phyloP scores from a whole-genome alignment of 64 coral and sea anemone species.

The Pachyseris speciosa region DNA sequence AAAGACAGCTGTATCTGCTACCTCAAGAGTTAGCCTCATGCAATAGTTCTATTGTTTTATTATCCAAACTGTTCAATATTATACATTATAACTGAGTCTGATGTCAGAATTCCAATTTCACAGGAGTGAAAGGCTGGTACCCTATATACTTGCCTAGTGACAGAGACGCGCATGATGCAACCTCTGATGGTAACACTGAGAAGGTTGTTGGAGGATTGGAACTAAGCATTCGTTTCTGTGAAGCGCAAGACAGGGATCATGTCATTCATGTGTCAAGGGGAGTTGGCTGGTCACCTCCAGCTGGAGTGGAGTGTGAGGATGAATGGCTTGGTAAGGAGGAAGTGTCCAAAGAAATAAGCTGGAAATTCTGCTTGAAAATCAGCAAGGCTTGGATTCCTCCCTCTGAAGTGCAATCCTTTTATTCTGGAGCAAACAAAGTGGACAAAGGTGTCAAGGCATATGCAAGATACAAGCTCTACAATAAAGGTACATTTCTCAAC shows the following conservation, averaged over 20 bases:
- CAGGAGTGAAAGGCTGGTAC: conserved; percentile 78
- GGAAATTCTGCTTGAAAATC: conserved; percentile 66
- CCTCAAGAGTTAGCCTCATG: too few species aligned
- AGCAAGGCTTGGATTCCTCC: conserved; percentile 81
- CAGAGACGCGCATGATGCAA: neutral
- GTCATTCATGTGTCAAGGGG: conserved; percentile 77
- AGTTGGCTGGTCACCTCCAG: conserved; percentile 84
- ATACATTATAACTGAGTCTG: neutral
- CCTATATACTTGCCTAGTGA: neutral
- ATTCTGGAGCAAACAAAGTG: neutral
- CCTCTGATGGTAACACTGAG: neutral
- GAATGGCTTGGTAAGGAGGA: conserved; percentile 12
- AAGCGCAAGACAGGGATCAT: conserved; percentile 68
- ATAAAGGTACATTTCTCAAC: conserved; percentile 72
- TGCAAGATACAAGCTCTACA: conserved; percentile 93
- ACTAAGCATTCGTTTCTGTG: conserved; percentile 73
- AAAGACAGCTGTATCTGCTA: too few species aligned
- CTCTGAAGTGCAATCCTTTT: conserved; percentile 39
- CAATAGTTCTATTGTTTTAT: too few species aligned
- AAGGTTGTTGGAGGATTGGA: conserved; percentile 84
- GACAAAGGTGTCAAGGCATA: conserved; percentile 65
- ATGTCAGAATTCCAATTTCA: too few species aligned
- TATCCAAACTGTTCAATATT: too few species aligned
- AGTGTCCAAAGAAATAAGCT: neutral
- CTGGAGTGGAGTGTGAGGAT: conserved; percentile 69